Conservation (phyloP, 2,113 vertebrate species). For the Rhynchomys soricoides region DNA sequence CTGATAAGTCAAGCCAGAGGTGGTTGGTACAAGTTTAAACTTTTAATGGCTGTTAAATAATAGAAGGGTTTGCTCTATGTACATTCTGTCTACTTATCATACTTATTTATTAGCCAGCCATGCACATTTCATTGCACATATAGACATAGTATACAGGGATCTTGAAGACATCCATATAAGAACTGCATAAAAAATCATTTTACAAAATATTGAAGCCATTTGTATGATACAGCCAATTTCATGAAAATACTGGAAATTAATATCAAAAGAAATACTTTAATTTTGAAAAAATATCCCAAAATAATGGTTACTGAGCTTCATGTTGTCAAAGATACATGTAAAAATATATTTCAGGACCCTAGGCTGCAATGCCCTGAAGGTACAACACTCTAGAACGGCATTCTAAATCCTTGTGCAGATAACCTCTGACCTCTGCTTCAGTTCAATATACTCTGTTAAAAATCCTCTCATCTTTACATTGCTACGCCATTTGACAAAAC, state of each 20-base stretch:
- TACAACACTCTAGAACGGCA: constrained; percentile 80
- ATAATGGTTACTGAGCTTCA: constrained; percentile 87
- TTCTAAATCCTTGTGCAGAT: constrained; percentile 82
- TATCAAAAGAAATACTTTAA: constrained; percentile 85
- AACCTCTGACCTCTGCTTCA: constrained; percentile 76
- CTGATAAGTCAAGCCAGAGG: constrained; percentile 8
- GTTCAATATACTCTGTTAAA: constrained; percentile 80
- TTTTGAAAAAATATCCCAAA: constrained; percentile 85
- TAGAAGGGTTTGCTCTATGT: constrained; percentile 79
- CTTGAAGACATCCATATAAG: constrained; percentile 70
- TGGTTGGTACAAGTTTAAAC: constrained; percentile 83
- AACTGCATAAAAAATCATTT: constrained; percentile 82
- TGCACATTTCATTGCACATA: constrained; percentile 87
- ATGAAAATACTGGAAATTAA: constrained; percentile 84
- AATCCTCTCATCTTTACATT: constrained; percentile 81
- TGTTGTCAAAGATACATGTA: constrained; percentile 86
- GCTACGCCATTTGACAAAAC: constrained; percentile 80
- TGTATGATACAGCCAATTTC: constrained; percentile 83
- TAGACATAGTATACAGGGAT: constrained; percentile 86
- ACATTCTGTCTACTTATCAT: constrained; percentile 87
- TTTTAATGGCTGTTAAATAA: constrained; percentile 88
- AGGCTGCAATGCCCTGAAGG: constrained; percentile 80
- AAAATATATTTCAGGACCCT: constrained; percentile 87
- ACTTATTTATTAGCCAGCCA: constrained; percentile 74
- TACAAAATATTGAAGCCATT: constrained; percentile 86